These are phyloP conservation scores for Acanthosepion lycidas DNA, from an alignment of 2,888 invertebrate species.

Conservation along the genomic window DNA sequence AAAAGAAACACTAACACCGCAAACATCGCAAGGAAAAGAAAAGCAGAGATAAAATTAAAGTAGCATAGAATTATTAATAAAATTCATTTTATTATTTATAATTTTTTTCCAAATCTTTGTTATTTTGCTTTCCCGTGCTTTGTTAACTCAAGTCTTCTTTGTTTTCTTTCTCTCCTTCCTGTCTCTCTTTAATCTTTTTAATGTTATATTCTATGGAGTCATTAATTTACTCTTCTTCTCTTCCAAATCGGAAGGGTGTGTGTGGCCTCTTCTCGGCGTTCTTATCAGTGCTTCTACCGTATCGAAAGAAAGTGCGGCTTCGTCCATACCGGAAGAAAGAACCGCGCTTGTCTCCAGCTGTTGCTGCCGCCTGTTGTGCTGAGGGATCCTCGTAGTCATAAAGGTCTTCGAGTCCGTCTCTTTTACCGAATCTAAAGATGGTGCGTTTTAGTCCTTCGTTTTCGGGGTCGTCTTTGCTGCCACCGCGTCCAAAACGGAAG, in stretches of 20 bases:
- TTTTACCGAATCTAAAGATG: slow-evolving; percentile 49
- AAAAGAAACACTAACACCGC: too few relatives aligned
- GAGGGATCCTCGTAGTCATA: slow-evolving; percentile 45
- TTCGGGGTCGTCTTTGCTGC: slow-evolving; percentile 51
- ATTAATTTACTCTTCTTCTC: slow-evolving; percentile 51
- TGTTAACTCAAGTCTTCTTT: background rate
- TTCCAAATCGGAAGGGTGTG: slow-evolving; percentile 55
- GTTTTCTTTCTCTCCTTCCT: background rate
- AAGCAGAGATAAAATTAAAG: background rate
- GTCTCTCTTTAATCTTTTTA: background rate
- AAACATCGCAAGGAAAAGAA: background rate
- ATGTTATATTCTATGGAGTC: background rate
- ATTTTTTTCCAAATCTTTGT: background rate
- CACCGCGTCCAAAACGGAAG: slow-evolving; percentile 58
- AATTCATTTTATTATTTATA: slow-evolving; percentile 39
- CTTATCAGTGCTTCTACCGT: slow-evolving; percentile 54
- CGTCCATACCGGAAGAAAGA: slow-evolving; percentile 49
- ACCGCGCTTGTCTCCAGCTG: slow-evolving; percentile 47
- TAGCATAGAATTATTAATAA: background rate
- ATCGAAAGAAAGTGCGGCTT: slow-evolving; percentile 52
- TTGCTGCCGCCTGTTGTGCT: background rate
- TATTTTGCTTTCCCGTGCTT: background rate
- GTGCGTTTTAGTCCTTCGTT: slow-evolving; percentile 48
- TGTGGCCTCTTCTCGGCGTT: slow-evolving; percentile 53
- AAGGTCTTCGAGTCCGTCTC: slow-evolving; percentile 47